Base-by-base conservation (phyloP, 2,113 vertebrate genomes). In the Prionailurus viverrinus region DNA sequence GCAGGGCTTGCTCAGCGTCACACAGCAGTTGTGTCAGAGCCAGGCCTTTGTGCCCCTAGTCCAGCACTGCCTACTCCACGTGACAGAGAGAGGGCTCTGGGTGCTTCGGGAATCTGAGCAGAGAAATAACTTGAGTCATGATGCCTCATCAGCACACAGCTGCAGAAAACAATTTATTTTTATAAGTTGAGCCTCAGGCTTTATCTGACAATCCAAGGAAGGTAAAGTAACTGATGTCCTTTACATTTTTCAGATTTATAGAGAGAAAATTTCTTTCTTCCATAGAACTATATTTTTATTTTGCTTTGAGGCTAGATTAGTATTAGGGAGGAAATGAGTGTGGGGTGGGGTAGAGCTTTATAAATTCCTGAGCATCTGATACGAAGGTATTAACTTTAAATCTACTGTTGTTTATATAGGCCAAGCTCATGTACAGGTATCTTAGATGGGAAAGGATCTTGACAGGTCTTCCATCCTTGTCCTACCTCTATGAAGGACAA, bases 91-190 rank as follows among this genome's bases (percentile, higher is more conserved):
- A 76, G 45, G 89, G 73, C 76, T 63, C 29, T 51, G 87, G 76
- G 79, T 82, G 31, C 68, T 36, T 41, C 61, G 73, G 95, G 94
- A 78, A 66, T 91, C 33, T 76, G 73, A 98, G 88, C 93, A 80
- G 48, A 83, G 85, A 85, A 73, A 87, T 71, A 91, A 92, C 93
- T 91, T 91, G 95, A 98, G 92, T 98, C 98, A 89, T 51, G 89
- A 74, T 97, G 97, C 93, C 94, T 96, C 94, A 93, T 97, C 94
- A 91, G 81, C 66, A 85, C 68, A 87, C 94, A 98, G 93, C 86
- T 98, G 95, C 91, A 97, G 87, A 97, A 97, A 97, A 98, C 81
- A 90, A 83, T 80, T 95, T 97, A 88, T 97, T 96, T 98, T 97
- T 98, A 33, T 96, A 89, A 93, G 91, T 78, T 85, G 82, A 97